Evolutionary conservation across 2,888 invertebrate species (phyloP).

Genomic region (Drosophila longiperda): DNA sequence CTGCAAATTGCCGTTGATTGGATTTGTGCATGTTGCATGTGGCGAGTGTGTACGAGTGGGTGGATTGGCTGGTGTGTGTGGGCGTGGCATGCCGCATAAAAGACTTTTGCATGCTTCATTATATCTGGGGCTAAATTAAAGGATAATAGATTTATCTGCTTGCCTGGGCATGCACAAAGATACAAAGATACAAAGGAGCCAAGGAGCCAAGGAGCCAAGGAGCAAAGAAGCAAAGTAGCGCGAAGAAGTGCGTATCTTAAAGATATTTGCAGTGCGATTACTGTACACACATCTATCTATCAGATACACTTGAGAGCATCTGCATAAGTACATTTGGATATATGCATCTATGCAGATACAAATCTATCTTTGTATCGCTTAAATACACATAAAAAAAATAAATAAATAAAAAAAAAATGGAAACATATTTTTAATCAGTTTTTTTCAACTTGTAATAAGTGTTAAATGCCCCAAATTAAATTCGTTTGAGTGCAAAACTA

Average conservation of each 20-base stretch:
- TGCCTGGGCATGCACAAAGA: conserved; percentile 46
- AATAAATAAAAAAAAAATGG: not conserved
- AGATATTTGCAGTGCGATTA: conserved; percentile 1
- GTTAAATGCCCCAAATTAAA: not conserved
- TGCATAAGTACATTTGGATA: not conserved
- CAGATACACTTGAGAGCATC: conserved; percentile 7
- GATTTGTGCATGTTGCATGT: conserved; percentile 58
- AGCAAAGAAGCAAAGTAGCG: not conserved
- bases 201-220: not conserved
- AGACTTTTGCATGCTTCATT: conserved; percentile 71
- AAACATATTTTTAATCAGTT: not conserved
- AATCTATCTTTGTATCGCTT: not conserved
- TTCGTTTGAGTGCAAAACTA: not conserved
- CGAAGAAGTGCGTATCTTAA: conserved; percentile 8
- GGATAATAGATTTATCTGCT: conserved; percentile 76
- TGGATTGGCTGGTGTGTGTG: not conserved
- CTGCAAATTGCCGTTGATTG: conserved; percentile 76
- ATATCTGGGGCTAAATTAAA: conserved; percentile 73
- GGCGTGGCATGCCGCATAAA: conserved; percentile 32
- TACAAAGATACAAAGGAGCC: conserved; percentile 8
- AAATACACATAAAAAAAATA: not conserved
- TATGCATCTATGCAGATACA: not conserved
- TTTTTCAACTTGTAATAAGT: not conserved
- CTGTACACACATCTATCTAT: conserved; percentile 8
- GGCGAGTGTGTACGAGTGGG: conserved; percentile 6